A percentile compares a stretch with the other conserved stretches of the same genome.
Conservation (phyloP, 2,888 invertebrate species). For the Xylota segnis region DNA sequence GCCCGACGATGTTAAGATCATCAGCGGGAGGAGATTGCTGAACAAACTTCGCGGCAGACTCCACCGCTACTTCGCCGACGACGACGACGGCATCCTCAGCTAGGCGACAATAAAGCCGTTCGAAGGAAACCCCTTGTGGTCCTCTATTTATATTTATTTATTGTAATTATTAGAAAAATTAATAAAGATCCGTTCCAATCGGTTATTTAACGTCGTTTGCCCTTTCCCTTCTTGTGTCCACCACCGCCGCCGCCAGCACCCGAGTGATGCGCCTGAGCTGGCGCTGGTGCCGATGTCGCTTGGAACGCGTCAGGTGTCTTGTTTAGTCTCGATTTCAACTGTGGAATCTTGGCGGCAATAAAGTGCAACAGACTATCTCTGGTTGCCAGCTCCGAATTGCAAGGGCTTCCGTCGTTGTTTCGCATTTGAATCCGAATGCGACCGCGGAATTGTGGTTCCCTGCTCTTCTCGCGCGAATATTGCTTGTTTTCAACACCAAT, state of each 20-base stretch:
- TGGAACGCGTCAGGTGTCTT: slow-evolving; percentile 79
- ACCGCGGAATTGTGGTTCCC: slow-evolving; percentile 93
- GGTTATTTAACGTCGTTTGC: slow-evolving; percentile 81
- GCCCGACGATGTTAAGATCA: neutral
- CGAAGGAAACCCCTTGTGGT: neutral
- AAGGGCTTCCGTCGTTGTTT: slow-evolving; percentile 93
- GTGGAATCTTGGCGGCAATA: slow-evolving; percentile 94
- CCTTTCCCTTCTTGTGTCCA: slow-evolving; percentile 83
- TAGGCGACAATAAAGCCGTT: neutral
- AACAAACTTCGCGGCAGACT: slow-evolving; percentile 57
- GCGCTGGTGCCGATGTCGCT: slow-evolving; percentile 44
- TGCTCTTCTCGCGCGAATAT: slow-evolving; percentile 95
- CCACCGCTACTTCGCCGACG: slow-evolving; percentile 29
- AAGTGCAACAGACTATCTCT: slow-evolving; percentile 92
- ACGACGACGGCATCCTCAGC: slow-evolving; percentile 1
- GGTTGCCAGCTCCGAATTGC: slow-evolving; percentile 89
- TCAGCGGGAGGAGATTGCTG: slow-evolving; percentile 28
- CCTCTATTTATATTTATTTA: slow-evolving; percentile 59
- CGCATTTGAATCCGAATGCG: slow-evolving; percentile 96
- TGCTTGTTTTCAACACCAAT: slow-evolving; percentile 97
- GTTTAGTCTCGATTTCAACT: slow-evolving; percentile 91
- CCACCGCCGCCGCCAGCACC: slow-evolving; percentile 79
- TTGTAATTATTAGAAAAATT: slow-evolving; percentile 57
- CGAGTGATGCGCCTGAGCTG: slow-evolving; percentile 54
- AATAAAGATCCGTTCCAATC: slow-evolving; percentile 48